Conservation (phyloP, 1,140 invertebrate genomes). For the Papilio polyxenes region DNA sequence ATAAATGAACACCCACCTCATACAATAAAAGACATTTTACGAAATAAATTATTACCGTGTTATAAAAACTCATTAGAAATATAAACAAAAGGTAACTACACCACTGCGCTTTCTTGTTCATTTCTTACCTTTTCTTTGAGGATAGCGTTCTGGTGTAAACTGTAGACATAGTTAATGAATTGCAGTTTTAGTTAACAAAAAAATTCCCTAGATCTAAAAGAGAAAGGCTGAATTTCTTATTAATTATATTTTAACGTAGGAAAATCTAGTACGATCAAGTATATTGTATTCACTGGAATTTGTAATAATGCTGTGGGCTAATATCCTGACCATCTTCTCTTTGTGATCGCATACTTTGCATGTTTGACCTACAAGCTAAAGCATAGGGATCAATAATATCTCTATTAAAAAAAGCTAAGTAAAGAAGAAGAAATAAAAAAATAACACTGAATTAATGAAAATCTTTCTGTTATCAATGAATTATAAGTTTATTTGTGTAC, state of each 20-base stretch:
- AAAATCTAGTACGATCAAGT: neutral
- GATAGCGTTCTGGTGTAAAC: neutral
- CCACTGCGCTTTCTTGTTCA: neutral
- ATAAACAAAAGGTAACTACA: neutral
- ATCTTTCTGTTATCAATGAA: too few species aligned
- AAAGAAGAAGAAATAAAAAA: too few species aligned
- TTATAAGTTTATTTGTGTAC: neutral
- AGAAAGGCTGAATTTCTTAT: neutral
- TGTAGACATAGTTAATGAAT: slow-evolving; percentile 8
- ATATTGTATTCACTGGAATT: slow-evolving; percentile 24
- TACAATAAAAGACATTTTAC: neutral
- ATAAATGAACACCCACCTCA: too few species aligned
- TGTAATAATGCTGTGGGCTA: slow-evolving; percentile 33
- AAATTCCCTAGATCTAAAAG: neutral
- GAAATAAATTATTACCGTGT: neutral
- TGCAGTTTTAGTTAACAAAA: neutral
- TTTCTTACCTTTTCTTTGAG: neutral
- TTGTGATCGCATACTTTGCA: slow-evolving; percentile 18
- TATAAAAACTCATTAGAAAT: neutral
- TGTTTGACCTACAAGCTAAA: neutral
- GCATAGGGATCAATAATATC: neutral
- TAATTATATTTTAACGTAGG: slow-evolving; percentile 7
- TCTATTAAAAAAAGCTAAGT: too few species aligned
- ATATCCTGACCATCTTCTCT: slow-evolving; percentile 17
- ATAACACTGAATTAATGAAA: too few species aligned